These are phyloP conservation scores for Pica pica DNA, from an alignment of 2,113 vertebrate genomes.

Conservation along the genomic window DNA sequence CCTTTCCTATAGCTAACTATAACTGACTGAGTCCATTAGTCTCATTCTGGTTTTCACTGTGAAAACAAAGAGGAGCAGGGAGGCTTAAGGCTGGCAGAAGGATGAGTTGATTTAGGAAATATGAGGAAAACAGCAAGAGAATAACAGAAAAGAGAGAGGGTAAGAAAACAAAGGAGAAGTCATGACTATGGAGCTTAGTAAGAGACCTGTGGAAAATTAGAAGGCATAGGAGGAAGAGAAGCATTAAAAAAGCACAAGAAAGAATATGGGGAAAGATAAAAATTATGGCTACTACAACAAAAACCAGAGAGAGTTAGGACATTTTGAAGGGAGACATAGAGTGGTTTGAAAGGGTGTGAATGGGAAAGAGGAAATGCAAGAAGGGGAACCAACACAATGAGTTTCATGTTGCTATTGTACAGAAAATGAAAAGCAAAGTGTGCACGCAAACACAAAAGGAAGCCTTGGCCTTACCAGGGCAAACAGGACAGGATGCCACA, in stretches of 20 bases:
- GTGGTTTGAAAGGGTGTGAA: background rate
- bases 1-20: background rate
- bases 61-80: background rate
- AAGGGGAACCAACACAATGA: background rate
- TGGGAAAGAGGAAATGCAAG: background rate
- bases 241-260: background rate
- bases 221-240: background rate
- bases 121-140: background rate
- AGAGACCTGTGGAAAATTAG: background rate
- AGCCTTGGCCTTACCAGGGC: background rate
- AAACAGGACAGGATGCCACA: background rate
- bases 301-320: background rate
- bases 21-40: background rate
- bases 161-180: background rate
- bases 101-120: background rate
- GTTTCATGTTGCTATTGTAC: background rate
- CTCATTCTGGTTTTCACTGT: background rate
- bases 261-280: background rate
- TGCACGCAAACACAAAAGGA: background rate
- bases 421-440: background rate
- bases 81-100: background rate
- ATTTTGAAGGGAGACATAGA: background rate
- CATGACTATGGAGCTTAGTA: background rate
- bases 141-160: background rate
- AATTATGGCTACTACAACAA: background rate